These are phyloP conservation scores for Ormyrus labotus DNA, from an alignment of 2,888 invertebrate genomes.

Conservation along the genomic window DNA sequence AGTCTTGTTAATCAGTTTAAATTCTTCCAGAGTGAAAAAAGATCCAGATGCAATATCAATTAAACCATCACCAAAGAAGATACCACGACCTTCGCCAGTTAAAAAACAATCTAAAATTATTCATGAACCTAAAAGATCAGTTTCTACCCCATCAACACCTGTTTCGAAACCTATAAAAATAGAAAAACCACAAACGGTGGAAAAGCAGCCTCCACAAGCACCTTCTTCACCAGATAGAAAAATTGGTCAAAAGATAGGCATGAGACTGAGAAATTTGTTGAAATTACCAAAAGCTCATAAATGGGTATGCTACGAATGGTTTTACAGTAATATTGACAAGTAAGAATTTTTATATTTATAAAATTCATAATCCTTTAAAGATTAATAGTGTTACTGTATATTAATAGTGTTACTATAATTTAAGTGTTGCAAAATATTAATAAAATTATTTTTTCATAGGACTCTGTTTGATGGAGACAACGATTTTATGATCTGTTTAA, in stretches of 20 bases:
- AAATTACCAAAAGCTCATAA: conserved; percentile 99
- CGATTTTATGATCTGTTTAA: conserved; percentile 95
- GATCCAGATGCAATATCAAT: conserved; percentile 68
- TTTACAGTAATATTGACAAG: conserved; percentile 97
- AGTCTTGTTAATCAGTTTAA: conserved; percentile 9
- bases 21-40: conserved; percentile 70
- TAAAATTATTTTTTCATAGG: conserved; percentile 72
- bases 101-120: conserved; percentile 70
- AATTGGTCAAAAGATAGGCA: conserved; percentile 92
- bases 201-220: conserved; percentile 59
- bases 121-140: conserved; percentile 64
- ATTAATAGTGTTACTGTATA: too few relatives aligned
- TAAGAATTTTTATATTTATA: conserved; percentile 68
- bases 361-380: too few relatives aligned
- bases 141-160: conserved; percentile 63
- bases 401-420: too few relatives aligned
- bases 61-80: conserved; percentile 82
- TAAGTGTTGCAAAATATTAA: too few relatives aligned
- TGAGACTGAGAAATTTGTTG: conserved; percentile 91
- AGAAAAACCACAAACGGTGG: conserved; percentile 64
- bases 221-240: conserved; percentile 85
- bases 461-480: conserved; percentile 96
- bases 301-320: conserved; percentile 99
- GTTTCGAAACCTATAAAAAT: conserved; percentile 70
- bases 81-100: conserved; percentile 79